phyloP scores from a whole-genome alignment of 2,797 vertebrate genomes.

The Hydrophis major region DNA sequence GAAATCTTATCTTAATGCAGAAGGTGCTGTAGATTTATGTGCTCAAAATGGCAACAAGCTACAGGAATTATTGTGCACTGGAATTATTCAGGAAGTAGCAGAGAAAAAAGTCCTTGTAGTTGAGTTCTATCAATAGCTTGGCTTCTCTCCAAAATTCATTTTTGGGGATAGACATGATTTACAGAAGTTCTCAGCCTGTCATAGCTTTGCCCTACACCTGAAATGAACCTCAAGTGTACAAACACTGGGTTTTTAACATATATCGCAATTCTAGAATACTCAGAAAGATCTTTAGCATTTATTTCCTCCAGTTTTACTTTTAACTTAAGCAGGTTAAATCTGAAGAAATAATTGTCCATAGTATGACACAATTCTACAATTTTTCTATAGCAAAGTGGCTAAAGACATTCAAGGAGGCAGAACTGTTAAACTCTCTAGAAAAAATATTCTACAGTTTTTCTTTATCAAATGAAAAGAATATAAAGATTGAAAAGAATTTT shows the following conservation, averaged over 20 bases:
- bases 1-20: constrained; percentile 27
- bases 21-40: constrained; percentile 5
- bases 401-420: background rate
- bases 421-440: background rate
- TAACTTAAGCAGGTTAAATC: background rate
- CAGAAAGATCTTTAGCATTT: background rate
- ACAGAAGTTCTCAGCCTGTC: background rate
- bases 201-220: background rate
- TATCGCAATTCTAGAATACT: background rate
- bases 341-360: background rate
- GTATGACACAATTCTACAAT: background rate
- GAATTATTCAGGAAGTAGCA: background rate
- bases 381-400: background rate
- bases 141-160: constrained; percentile 5
- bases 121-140: background rate
- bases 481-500: background rate
- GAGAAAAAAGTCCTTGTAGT: background rate
- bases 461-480: background rate
- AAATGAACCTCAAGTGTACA: background rate
- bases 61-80: background rate
- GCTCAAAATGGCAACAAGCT: background rate
- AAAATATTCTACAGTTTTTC: background rate
- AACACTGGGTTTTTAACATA: background rate
- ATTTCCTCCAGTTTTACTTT: background rate
- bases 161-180: background rate